These are phyloP conservation scores for Macrotus californicus DNA, from an alignment of 2,113 vertebrate species.

Conservation along the genomic window DNA sequence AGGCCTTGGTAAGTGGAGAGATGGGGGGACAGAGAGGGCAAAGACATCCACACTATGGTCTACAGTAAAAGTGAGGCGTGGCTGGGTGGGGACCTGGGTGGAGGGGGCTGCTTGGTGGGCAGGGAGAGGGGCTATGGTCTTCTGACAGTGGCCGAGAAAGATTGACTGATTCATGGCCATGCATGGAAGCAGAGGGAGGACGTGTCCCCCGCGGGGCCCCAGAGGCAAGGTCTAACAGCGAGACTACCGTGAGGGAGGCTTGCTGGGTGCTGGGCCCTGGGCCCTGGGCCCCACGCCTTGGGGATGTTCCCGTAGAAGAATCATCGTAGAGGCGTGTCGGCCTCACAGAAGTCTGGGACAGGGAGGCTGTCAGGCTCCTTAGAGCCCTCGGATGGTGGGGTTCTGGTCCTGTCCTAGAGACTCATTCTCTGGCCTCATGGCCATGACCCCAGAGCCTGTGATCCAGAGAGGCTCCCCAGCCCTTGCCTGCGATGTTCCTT, in stretches of 20 bases:
- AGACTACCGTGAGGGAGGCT: background rate
- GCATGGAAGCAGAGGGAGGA: too few species aligned
- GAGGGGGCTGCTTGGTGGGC: background rate
- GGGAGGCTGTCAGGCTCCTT: background rate
- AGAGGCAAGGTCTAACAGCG: background rate
- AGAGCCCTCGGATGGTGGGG: background rate
- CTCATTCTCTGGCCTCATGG: background rate
- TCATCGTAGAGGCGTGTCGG: background rate
- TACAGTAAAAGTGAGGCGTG: background rate
- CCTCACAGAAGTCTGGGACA: background rate
- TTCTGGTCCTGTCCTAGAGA: background rate
- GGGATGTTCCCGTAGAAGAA: background rate
- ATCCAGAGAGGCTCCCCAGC: background rate
- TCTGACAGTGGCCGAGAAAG: background rate
- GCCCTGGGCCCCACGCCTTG: background rate
- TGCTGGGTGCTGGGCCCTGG: accelerated
- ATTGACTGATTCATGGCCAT: accelerated
- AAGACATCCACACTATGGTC: background rate
- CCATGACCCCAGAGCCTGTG: background rate
- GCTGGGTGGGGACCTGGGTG: accelerated
- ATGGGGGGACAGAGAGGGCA: background rate
- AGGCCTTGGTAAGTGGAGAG: background rate
- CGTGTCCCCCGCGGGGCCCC: background rate
- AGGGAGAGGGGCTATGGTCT: background rate
- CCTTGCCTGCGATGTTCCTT: background rate